Conservation (phyloP, 2,113 vertebrate genomes). For the Macquaria ambigua region DNA sequence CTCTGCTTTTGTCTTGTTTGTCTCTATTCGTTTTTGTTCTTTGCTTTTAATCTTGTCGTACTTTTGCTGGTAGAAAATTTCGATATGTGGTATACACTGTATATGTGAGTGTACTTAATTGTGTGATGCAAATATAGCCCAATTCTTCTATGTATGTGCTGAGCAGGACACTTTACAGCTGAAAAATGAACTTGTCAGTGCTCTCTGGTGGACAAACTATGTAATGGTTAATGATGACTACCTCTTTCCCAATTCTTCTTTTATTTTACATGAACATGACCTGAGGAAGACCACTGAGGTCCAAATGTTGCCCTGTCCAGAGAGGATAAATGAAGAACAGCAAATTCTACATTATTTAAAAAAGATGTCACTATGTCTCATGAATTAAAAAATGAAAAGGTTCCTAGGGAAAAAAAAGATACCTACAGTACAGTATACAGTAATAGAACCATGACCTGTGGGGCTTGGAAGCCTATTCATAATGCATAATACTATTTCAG, state of each 20-base stretch:
- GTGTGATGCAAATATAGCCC: background rate
- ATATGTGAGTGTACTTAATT: background rate
- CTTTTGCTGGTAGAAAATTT: background rate
- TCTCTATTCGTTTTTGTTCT: background rate
- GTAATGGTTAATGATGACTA: too few relatives aligned
- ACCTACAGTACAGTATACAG: background rate
- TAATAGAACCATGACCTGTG: too few relatives aligned
- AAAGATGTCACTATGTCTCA: background rate
- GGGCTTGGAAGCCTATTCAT: background rate
- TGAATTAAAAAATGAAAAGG: background rate
- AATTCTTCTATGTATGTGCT: background rate
- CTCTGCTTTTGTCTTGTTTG: background rate
- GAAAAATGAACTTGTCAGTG: too few relatives aligned
- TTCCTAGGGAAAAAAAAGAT: background rate
- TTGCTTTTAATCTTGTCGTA: background rate
- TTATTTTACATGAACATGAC: background rate
- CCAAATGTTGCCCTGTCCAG: background rate
- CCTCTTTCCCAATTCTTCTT: background rate
- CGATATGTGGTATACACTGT: background rate
- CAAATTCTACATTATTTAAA: background rate
- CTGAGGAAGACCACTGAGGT: background rate
- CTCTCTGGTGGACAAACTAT: too few relatives aligned
- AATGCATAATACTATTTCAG: background rate
- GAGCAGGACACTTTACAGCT: too few relatives aligned
- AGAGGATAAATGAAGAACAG: background rate